A percentile compares a stretch with the other conserved stretches of the same genome.
These are phyloP conservation scores for Caprella mutica DNA, from an alignment of 2,888 invertebrate genomes.

Conservation along the genomic window DNA sequence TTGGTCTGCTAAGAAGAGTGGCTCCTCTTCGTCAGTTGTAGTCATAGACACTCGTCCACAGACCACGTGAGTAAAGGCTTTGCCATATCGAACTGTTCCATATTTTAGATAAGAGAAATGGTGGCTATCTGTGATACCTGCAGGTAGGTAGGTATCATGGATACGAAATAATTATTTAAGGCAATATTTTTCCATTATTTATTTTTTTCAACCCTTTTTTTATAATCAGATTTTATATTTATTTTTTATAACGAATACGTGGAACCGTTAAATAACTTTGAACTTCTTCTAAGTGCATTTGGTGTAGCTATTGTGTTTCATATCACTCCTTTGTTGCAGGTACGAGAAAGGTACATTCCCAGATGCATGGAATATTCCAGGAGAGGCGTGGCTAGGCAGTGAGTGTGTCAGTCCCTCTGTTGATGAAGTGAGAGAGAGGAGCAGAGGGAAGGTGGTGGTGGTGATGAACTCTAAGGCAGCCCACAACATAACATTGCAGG, in stretches of 20 bases:
- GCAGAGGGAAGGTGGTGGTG: background rate
- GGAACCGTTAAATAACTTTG: too few species aligned
- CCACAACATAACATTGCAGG: conserved; percentile 2
- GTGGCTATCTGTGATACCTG: too few species aligned
- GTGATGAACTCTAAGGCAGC: conserved; percentile 6
- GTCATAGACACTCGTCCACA: conserved; percentile 8
- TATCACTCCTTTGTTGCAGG: background rate
- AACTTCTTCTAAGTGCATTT: too few species aligned
- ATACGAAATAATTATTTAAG: too few species aligned
- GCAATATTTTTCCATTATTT: too few species aligned
- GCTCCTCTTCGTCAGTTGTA: background rate
- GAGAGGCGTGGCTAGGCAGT: background rate
- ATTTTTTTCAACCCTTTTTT: too few species aligned
- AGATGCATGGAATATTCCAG: conserved; percentile 2
- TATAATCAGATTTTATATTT: too few species aligned
- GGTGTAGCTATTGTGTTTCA: too few species aligned
- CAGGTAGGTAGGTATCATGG: too few species aligned
- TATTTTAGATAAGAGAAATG: too few species aligned
- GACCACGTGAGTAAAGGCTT: background rate
- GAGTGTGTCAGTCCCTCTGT: background rate
- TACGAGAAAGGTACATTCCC: background rate
- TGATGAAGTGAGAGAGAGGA: background rate
- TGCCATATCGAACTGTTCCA: too few species aligned
- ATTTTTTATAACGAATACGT: too few species aligned
- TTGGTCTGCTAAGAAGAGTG: conserved; percentile 40